Percentiles rank a stretch among this genome's conserved stretches.
These are phyloP conservation scores for Sebastes iracundus DNA, from an alignment of 2,797 vertebrate genomes.

Conservation along the genomic window DNA sequence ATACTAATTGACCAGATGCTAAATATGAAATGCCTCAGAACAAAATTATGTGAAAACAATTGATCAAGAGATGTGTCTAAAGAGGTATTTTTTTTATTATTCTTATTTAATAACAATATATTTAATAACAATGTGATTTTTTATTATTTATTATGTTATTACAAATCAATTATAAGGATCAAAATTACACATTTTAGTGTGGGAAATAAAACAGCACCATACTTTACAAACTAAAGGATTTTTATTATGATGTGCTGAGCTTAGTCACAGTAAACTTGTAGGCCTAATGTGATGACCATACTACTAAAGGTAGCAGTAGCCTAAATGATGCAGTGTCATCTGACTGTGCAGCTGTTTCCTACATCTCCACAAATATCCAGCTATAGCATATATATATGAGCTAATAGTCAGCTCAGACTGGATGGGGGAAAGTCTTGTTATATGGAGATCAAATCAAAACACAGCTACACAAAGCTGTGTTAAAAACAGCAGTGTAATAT, in stretches of 20 bases:
- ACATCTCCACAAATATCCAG: background rate
- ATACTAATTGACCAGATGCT: background rate
- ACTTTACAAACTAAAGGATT: background rate
- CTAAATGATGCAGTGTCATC: background rate
- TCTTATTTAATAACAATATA: no score
- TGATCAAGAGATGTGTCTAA: background rate
- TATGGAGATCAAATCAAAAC: background rate
- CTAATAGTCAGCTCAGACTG: background rate
- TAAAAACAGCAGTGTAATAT: background rate
- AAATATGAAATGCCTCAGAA: background rate
- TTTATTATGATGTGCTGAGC: background rate
- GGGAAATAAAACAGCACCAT: background rate
- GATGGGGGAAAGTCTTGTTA: rapidly evolving
- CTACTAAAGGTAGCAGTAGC: background rate
- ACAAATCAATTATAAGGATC: background rate
- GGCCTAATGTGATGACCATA: background rate
- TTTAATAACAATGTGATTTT: no score
- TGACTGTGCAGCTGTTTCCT: slow-evolving; percentile 7
- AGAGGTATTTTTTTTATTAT: no score
- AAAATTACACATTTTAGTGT: background rate
- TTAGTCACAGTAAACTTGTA: background rate
- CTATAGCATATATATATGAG: no score
- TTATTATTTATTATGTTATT: background rate
- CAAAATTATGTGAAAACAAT: background rate
- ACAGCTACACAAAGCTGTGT: background rate